Base-by-base conservation (phyloP, 2,888 invertebrate species). In the Xanthia icteritia region DNA sequence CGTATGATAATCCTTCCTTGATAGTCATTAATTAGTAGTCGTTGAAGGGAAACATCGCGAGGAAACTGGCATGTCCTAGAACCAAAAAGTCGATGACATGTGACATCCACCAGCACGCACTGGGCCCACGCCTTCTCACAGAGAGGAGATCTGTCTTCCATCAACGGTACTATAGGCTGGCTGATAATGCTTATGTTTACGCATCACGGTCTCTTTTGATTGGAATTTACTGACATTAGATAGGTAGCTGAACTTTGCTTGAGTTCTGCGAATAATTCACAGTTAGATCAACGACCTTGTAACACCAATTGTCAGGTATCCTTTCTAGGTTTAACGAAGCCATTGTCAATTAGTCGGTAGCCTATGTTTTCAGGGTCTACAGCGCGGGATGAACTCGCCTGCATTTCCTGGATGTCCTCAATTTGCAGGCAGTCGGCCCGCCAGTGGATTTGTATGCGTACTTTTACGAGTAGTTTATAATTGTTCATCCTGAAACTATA, bases 331-430 rank as follows among this genome's bases (percentile, higher is more conserved):
- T n/a, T 54, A 42, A 64, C 48, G 9, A 71, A 27, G 60, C 54
- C 42, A 84, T 86, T 84, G 80, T 63, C 61, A 72, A 79, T 84
- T 84, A 71, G 67, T 58, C 31, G 63, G 27, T 63, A n/a, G 58
- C 48, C 31, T 11, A 79, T 63, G 74, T 78, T 86, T 86, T 84
- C 84, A 83, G 39, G 80, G 87, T 68, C 83, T 84, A 45, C 23
- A 23, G 39, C 23, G 4, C 77, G 51, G 4, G 60, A 36, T 51
- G 42, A 73, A 72, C 56, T 65, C 80, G 65, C n/a, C 42, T 86
- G 87, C 87, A 84, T 86, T 74, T 86, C 83, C 83, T 84, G 83
- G 87, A 84, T 70, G 74, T 86, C 45, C 69, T 64, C 85, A 84
- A 84, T 84, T 86, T 84, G 56, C 20, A 54, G 31, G 51, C 69